Percentiles rank a stretch among this genome's conserved stretches.
Evolutionary conservation across 2,888 invertebrate species (phyloP).

Genomic region (Cyaniris semiargus): DNA sequence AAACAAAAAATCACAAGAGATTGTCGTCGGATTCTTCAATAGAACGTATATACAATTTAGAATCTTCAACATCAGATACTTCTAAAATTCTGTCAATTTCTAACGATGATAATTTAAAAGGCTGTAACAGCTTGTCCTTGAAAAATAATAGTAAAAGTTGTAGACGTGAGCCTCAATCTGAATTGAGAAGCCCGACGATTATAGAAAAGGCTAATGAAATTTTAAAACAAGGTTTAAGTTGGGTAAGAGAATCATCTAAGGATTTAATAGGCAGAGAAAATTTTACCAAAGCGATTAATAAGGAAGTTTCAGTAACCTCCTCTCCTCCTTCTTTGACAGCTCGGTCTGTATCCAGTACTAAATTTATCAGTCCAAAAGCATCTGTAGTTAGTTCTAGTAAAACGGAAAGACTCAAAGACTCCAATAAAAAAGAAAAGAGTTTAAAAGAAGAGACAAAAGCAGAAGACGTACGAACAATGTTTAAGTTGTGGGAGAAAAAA

Average conservation of each 20-base stretch:
- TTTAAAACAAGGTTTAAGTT: constrained; percentile 53
- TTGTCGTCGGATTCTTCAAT: constrained; percentile 64
- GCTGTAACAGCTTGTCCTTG: constrained; percentile 55
- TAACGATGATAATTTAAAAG: constrained; percentile 65
- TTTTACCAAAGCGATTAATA: constrained; percentile 50
- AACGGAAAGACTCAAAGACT: constrained; percentile 39
- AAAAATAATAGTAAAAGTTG: constrained; percentile 50
- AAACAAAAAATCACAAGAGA: constrained; percentile 43
- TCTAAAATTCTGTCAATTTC: constrained; percentile 50
- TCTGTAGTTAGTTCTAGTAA: constrained; percentile 35
- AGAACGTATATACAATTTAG: constrained; percentile 63
- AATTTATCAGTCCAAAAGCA: constrained; percentile 49
- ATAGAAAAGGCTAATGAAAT: constrained; percentile 62
- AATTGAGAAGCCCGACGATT: constrained; percentile 56
- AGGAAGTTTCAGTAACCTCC: constrained; percentile 62
- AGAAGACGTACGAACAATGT: constrained; percentile 63
- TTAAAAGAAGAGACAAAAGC: constrained; percentile 46
- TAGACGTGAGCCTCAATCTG: constrained; percentile 45
- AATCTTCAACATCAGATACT: constrained; percentile 54
- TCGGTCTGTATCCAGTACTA: constrained; percentile 55
- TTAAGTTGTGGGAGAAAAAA: constrained; percentile 66
- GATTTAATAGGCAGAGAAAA: constrained; percentile 43
- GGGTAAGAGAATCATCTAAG: constrained; percentile 54
- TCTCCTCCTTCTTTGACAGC: constrained; percentile 65
- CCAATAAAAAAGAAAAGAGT: constrained; percentile 45